Evolutionary conservation across 37 sponge, comb jelly and placozoan species (phyloP).

Genomic region (Trichoplax adhaerens): DNA sequence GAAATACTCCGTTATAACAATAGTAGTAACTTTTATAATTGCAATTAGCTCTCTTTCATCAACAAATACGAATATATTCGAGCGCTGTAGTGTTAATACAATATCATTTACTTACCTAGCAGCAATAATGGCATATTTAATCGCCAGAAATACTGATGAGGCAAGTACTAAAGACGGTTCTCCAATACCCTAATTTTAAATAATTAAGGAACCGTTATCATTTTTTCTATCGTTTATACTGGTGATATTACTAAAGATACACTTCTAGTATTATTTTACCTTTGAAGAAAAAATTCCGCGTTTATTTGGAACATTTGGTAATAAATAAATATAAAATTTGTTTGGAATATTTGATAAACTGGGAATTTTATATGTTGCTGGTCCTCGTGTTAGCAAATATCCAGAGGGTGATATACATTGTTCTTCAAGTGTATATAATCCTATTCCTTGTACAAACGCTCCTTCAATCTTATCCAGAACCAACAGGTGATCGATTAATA

Average conservation of each 20-base stretch:
- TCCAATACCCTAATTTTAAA: constrained; percentile 40
- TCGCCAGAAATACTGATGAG: constrained; percentile 59
- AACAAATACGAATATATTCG: too few relatives aligned
- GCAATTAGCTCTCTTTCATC: too few relatives aligned
- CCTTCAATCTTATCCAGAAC: constrained; percentile 21
- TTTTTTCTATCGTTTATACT: too few relatives aligned
- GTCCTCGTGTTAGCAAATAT: constrained; percentile 37
- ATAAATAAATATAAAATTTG: constrained; percentile 47
- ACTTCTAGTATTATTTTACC: constrained; percentile 7
- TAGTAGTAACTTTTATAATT: too few relatives aligned
- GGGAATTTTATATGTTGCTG: constrained; percentile 70
- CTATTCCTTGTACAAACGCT: constrained; percentile 22
- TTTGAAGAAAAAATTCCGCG: constrained; percentile 60
- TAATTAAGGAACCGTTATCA: background rate
- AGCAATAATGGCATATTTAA: constrained; percentile 48
- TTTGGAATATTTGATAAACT: constrained; percentile 39
- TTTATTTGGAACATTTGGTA: constrained; percentile 37
- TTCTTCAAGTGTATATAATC: constrained; percentile 23
- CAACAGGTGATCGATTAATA: too few relatives aligned
- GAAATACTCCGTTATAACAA: too few relatives aligned
- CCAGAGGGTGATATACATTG: constrained; percentile 20
- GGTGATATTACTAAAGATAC: background rate
- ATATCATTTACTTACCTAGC: constrained; percentile 4
- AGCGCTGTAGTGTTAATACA: too few relatives aligned
- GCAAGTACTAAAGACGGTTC: constrained; percentile 81